Evolutionary conservation across 2,113 vertebrate genomes (phyloP).

Genomic region (Rynchops niger): DNA sequence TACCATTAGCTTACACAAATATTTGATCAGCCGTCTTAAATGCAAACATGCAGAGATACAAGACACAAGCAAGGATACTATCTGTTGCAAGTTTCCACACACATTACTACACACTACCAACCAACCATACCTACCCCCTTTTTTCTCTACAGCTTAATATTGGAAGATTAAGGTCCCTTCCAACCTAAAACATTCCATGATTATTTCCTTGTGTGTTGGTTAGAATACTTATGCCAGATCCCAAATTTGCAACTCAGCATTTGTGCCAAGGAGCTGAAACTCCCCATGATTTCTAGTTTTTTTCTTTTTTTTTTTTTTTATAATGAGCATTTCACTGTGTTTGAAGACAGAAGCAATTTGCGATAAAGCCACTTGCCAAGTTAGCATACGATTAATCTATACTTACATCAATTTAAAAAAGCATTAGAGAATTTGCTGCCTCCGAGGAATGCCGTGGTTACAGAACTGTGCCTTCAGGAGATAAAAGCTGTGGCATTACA

Average conservation of each 20-base stretch:
- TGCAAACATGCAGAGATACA: background rate
- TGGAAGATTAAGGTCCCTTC: background rate
- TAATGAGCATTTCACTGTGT: background rate
- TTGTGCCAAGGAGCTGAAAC: background rate
- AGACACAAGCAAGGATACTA: background rate
- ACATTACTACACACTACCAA: background rate
- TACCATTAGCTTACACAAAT: background rate
- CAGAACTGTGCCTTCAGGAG: background rate
- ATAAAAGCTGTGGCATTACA: background rate
- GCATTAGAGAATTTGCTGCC: background rate
- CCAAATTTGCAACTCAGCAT: background rate
- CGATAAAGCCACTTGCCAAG: background rate
- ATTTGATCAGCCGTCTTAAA: background rate
- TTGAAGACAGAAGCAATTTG: background rate
- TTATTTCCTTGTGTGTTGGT: background rate
- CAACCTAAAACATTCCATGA: background rate
- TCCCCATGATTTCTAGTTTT: background rate
- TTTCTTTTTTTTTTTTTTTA: background rate
- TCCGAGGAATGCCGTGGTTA: background rate
- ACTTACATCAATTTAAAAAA: background rate
- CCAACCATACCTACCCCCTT: fast-evolving
- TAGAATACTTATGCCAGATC: background rate
- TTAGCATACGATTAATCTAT: background rate
- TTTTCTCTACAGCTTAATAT: background rate
- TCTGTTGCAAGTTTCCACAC: background rate